phyloP scores from a whole-genome alignment of 2,797 vertebrate genomes.

The Pachyuromys duprasi region DNA sequence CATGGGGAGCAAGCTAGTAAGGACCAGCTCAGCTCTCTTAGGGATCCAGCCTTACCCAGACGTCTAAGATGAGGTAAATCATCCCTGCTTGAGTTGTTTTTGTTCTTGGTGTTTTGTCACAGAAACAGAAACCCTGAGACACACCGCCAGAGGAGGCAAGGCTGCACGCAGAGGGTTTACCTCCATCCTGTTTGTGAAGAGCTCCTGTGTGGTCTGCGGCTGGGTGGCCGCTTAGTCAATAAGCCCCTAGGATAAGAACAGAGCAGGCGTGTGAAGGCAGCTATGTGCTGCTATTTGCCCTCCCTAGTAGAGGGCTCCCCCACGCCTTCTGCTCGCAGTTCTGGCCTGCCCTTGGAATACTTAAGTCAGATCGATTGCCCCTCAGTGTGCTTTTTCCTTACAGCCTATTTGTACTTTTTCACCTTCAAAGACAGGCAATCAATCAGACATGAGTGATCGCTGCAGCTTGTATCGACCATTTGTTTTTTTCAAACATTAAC shows the following conservation, averaged over 20 bases:
- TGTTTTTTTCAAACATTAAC: background rate
- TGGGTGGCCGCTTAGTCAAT: background rate
- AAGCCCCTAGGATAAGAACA: background rate
- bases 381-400: conserved; percentile 50
- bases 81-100: too few species aligned
- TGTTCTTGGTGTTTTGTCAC: background rate
- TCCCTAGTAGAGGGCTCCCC: background rate
- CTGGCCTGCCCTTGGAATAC: background rate
- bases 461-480: background rate
- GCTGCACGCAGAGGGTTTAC: too few species aligned
- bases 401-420: conserved; percentile 72
- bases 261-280: background rate
- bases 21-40: background rate
- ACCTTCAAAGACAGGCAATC: conserved; percentile 70
- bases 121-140: background rate
- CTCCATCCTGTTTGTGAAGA: background rate
- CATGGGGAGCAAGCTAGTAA: background rate
- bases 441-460: conserved; percentile 67
- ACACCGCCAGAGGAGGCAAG: background rate
- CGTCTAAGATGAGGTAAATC: background rate
- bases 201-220: background rate
- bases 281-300: background rate
- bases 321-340: background rate
- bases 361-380: conserved; percentile 50
- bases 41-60: too few species aligned